Conservation (phyloP, 1,140 invertebrate genomes). For the Neodiprion lecontei region DNA sequence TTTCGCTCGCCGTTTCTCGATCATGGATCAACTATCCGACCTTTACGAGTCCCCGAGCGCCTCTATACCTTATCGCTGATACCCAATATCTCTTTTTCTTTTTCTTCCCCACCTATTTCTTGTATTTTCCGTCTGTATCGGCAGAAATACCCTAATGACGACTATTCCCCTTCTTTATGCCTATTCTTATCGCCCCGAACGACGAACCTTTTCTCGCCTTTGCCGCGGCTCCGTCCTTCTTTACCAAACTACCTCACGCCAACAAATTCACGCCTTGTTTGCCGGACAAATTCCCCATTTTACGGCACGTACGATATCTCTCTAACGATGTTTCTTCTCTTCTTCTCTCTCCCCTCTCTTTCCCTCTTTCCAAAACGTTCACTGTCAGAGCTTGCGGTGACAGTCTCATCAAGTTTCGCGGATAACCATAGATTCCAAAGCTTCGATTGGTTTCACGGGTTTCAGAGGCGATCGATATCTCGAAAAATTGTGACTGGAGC, state of each 20-base stretch:
- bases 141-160: constrained; percentile 4
- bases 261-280: not conserved
- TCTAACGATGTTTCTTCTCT: too few species aligned
- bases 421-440: too few species aligned
- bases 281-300: not conserved
- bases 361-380: too few species aligned
- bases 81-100: not conserved
- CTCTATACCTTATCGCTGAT: not conserved
- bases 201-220: not conserved
- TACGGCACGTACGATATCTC: too few species aligned
- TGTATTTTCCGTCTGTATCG: not conserved
- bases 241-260: not conserved
- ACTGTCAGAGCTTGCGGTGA: too few species aligned
- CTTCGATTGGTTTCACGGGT: too few species aligned
- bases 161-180: not conserved
- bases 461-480: too few species aligned
- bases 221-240: not conserved
- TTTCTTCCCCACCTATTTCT: not conserved
- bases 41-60: not conserved
- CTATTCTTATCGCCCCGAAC: not conserved
- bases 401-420: too few species aligned
- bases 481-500: too few species aligned
- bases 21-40: not conserved
- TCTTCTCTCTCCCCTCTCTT: too few species aligned
- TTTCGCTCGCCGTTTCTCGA: constrained; percentile 1